phyloP scores from a whole-genome alignment of 2,888 invertebrate genomes.

The Morpho helenor region DNA sequence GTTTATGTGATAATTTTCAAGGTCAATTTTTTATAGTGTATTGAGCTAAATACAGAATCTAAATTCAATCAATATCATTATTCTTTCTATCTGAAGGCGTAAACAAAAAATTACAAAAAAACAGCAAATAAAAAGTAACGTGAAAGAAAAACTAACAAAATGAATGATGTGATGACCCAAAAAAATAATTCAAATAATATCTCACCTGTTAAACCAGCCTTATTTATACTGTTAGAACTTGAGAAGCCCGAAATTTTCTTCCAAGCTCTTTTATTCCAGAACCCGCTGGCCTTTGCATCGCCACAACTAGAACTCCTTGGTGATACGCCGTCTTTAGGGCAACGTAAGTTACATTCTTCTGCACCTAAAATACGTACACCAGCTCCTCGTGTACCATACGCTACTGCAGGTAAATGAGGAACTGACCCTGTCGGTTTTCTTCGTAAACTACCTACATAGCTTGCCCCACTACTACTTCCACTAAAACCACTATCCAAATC shows the following conservation, averaged over 20 bases:
- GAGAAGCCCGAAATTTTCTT: slow-evolving; percentile 87
- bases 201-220: slow-evolving; percentile 83
- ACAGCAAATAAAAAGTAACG: slow-evolving; percentile 8
- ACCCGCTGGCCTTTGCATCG: slow-evolving; percentile 75
- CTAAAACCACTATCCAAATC: slow-evolving; percentile 91
- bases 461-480: slow-evolving; percentile 90
- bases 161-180: slow-evolving; percentile 3
- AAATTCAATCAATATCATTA: neutral
- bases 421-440: slow-evolving; percentile 75
- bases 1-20: slow-evolving; percentile 3
- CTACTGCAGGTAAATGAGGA: slow-evolving; percentile 72
- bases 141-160: neutral
- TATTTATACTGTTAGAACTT: slow-evolving; percentile 84
- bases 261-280: slow-evolving; percentile 89
- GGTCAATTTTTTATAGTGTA: slow-evolving; percentile 7
- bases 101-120: slow-evolving; percentile 13
- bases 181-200: slow-evolving; percentile 27
- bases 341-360: slow-evolving; percentile 62
- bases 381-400: slow-evolving; percentile 73
- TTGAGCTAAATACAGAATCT: slow-evolving; percentile 63
- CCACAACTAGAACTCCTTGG: slow-evolving; percentile 73
- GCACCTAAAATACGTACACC: slow-evolving; percentile 69
- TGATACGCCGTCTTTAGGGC: slow-evolving; percentile 59
- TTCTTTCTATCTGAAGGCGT: neutral
- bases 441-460: slow-evolving; percentile 86